Evolutionary conservation across 2,888 invertebrate species (phyloP).

Genomic region (Lochmaea capreae): DNA sequence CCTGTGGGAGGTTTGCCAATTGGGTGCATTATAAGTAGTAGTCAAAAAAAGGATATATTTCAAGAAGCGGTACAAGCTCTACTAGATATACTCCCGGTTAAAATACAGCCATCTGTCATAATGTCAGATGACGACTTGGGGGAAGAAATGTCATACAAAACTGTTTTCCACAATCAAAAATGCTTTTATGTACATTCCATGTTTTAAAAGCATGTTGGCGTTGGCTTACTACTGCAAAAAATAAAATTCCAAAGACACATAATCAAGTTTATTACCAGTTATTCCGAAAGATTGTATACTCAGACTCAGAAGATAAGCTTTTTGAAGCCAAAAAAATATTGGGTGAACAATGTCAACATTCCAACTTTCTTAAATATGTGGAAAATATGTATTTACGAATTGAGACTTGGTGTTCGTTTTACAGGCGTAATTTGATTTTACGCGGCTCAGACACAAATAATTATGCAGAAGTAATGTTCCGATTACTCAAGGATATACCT

Average conservation of each 20-base stretch:
- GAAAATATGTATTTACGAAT: neutral
- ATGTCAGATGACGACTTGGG: conserved; percentile 43
- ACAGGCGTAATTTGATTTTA: too few species aligned
- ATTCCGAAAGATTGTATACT: too few species aligned
- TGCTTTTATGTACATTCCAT: conserved; percentile 30
- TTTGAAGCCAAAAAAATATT: too few species aligned
- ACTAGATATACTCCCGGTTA: conserved; percentile 35
- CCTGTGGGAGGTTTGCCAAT: conserved; percentile 40
- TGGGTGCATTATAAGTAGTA: conserved; percentile 41
- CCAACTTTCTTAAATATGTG: conserved; percentile 5
- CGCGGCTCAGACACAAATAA: too few species aligned
- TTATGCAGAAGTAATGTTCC: too few species aligned
- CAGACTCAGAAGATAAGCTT: too few species aligned
- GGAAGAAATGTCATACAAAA: conserved; percentile 37
- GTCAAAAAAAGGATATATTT: conserved; percentile 33
- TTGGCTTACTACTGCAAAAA: conserved; percentile 38
- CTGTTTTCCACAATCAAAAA: conserved; percentile 33
- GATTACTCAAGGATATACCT: too few species aligned
- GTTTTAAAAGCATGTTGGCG: conserved; percentile 40
- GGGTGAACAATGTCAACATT: conserved; percentile 3
- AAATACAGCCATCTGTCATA: conserved; percentile 37
- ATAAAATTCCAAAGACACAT: conserved; percentile 8
- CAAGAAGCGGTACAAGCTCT: conserved; percentile 1
- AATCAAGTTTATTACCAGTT: too few species aligned
- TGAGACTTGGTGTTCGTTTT: neutral